A percentile compares a stretch with the other conserved stretches of the same genome.
Conservation (phyloP, 2,797 vertebrate genomes). For the Acestrorhynchus altus region DNA sequence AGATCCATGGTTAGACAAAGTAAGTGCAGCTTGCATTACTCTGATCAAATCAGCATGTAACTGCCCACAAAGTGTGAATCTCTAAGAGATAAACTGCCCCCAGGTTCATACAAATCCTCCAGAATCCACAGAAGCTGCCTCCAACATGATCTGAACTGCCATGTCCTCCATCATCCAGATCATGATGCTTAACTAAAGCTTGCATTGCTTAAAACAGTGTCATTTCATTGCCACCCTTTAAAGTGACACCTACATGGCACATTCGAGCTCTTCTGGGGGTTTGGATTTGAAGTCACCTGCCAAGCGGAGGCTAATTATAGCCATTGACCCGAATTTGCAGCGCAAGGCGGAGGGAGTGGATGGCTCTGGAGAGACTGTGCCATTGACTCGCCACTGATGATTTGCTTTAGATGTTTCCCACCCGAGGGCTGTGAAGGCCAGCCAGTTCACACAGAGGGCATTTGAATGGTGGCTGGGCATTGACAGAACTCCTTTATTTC, state of each 20-base stretch:
- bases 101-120: neutral
- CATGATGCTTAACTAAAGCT: slow-evolving; percentile 40
- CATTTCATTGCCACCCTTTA: slow-evolving; percentile 23
- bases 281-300: slow-evolving; percentile 56
- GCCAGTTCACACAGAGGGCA: slow-evolving; percentile 1
- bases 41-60: too few relatives aligned
- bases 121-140: neutral
- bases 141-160: neutral
- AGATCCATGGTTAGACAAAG: too few relatives aligned
- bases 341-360: slow-evolving; percentile 23
- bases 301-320: slow-evolving; percentile 57
- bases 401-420: slow-evolving; percentile 44
- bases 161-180: slow-evolving; percentile 23
- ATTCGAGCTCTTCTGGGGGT: slow-evolving; percentile 42
- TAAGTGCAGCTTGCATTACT: too few relatives aligned
- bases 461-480: slow-evolving; percentile 16
- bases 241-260: slow-evolving; percentile 44
- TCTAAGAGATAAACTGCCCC: too few relatives aligned
- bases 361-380: slow-evolving; percentile 34
- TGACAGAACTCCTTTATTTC: slow-evolving; percentile 1
- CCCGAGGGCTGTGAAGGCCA: slow-evolving; percentile 20
- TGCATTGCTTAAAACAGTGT: slow-evolving; percentile 3
- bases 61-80: neutral
- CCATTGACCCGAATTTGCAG: slow-evolving; percentile 53
- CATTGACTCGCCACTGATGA: slow-evolving; percentile 30